These are phyloP conservation scores for Corythoichthys haematopterus DNA, from an alignment of 2,113 vertebrate genomes.

Conservation along the genomic window DNA sequence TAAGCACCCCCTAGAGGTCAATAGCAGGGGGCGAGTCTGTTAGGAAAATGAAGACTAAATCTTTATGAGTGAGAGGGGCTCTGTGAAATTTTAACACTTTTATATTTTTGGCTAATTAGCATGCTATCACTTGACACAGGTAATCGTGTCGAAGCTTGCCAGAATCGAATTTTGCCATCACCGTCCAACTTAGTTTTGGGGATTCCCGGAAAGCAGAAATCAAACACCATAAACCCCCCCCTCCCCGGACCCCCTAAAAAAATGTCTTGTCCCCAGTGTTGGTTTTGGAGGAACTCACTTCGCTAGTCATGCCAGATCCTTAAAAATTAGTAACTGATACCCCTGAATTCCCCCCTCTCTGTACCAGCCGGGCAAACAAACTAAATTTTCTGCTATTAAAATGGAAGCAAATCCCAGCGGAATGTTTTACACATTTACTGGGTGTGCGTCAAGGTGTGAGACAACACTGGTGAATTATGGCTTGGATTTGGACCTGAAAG, in stretches of 20 bases:
- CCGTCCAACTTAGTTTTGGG: slow-evolving; percentile 35
- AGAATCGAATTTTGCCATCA: slow-evolving; percentile 65
- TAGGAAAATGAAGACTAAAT: slow-evolving; percentile 29
- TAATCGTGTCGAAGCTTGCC: slow-evolving; percentile 57
- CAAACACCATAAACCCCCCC: slow-evolving; percentile 57
- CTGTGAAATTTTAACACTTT: slow-evolving; percentile 22
- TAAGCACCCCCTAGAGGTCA: slow-evolving; percentile 68
- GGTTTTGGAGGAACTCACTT: slow-evolving; percentile 69
- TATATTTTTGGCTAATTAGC: slow-evolving; percentile 71
- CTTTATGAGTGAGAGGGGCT: slow-evolving; percentile 66
- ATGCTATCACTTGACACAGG: slow-evolving; percentile 73
- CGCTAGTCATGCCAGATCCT: slow-evolving; percentile 65
- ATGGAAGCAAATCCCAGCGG: slow-evolving; percentile 68
- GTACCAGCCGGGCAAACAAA: background rate
- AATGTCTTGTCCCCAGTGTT: slow-evolving; percentile 70
- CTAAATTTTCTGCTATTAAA: slow-evolving; percentile 72
- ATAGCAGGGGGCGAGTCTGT: slow-evolving; percentile 50
- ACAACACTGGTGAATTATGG: slow-evolving; percentile 74
- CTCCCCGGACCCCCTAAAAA: background rate
- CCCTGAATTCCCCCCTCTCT: slow-evolving; percentile 16
- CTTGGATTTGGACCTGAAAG: slow-evolving; percentile 57
- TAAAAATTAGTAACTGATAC: slow-evolving; percentile 76
- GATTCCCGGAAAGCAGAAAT: slow-evolving; percentile 67
- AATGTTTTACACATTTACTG: slow-evolving; percentile 76
- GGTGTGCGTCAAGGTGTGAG: slow-evolving; percentile 75